These are phyloP conservation scores for Rhinolophus sinicus DNA, from an alignment of 2,113 vertebrate genomes.

Conservation along the genomic window DNA sequence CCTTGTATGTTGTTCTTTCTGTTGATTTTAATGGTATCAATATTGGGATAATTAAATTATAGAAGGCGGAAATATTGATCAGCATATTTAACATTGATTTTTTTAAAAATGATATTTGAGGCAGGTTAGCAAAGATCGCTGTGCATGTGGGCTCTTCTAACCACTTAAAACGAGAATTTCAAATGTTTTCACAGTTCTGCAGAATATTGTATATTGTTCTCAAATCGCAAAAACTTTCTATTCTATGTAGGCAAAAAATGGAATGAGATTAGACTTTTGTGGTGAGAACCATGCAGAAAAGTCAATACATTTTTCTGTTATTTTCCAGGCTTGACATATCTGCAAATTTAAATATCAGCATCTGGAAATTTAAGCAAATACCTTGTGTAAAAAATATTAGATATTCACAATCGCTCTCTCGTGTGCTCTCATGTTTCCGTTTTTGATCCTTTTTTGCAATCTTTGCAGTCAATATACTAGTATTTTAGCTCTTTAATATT, in stretches of 20 bases:
- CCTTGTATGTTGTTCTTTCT: neutral
- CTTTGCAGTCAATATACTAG: neutral
- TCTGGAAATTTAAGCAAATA: neutral
- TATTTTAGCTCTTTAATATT: neutral
- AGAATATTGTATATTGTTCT: neutral
- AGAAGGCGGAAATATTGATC: neutral
- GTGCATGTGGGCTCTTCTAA: neutral
- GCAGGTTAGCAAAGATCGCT: neutral
- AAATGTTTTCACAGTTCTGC: neutral
- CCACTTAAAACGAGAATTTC: neutral
- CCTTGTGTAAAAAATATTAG: neutral
- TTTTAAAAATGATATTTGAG: neutral
- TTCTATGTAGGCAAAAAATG: neutral
- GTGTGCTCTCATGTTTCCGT: neutral
- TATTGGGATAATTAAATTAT: neutral
- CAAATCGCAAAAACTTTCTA: neutral
- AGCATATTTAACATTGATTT: neutral
- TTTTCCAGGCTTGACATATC: neutral
- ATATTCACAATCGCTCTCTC: neutral
- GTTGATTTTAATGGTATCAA: neutral
- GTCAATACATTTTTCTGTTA: neutral
- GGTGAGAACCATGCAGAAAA: neutral
- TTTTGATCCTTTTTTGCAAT: neutral
- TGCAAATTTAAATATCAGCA: neutral
- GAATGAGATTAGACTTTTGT: neutral